Evolutionary conservation across 2,888 invertebrate species (phyloP).

Genomic region (Drosophila testacea): DNA sequence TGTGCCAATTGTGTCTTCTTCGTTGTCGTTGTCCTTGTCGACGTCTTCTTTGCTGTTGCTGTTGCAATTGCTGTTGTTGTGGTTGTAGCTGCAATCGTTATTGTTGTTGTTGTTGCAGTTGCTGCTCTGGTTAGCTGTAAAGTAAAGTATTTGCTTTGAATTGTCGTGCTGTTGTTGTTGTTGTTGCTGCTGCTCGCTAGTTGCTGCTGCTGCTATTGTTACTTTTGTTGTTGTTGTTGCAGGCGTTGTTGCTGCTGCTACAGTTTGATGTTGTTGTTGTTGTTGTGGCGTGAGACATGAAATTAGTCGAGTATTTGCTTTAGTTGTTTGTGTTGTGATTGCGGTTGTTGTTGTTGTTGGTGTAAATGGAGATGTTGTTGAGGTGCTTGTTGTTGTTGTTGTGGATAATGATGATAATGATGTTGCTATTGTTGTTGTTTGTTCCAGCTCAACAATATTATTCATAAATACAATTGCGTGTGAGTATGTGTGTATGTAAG

Average conservation of each 20-base stretch:
- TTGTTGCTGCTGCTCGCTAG: slow-evolving; percentile 49
- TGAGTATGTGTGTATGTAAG: slow-evolving; percentile 13
- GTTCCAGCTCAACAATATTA: slow-evolving; percentile 71
- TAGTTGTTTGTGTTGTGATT: slow-evolving; percentile 52
- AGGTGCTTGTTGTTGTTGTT: slow-evolving; percentile 37
- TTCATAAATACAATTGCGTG: slow-evolving; percentile 61
- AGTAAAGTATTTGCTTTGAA: slow-evolving; percentile 71
- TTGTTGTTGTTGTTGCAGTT: slow-evolving; percentile 25
- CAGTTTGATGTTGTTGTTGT: slow-evolving; percentile 44
- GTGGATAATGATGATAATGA: slow-evolving; percentile 33
- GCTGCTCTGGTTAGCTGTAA: slow-evolving; percentile 61
- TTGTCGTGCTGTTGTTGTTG: slow-evolving; percentile 51
- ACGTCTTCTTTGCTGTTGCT: slow-evolving; percentile 14
- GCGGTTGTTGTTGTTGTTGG: slow-evolving; percentile 43
- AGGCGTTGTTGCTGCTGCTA: slow-evolving; percentile 39
- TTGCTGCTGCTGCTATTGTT: slow-evolving; percentile 25
- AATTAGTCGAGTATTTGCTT: slow-evolving; percentile 65
- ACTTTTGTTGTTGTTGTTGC: slow-evolving; percentile 40
- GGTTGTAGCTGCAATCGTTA: slow-evolving; percentile 26
- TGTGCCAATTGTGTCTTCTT: slow-evolving; percentile 25
- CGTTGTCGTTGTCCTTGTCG: slow-evolving; percentile 11
- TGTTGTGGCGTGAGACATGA: slow-evolving; percentile 62
- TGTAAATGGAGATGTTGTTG: slow-evolving; percentile 18
- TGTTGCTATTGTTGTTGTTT: slow-evolving; percentile 37
- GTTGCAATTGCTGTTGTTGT: slow-evolving; percentile 24